Base-by-base conservation (phyloP, 37 sponge, comb jelly and placozoan species). In the Mnemiopsis leidyi region DNA sequence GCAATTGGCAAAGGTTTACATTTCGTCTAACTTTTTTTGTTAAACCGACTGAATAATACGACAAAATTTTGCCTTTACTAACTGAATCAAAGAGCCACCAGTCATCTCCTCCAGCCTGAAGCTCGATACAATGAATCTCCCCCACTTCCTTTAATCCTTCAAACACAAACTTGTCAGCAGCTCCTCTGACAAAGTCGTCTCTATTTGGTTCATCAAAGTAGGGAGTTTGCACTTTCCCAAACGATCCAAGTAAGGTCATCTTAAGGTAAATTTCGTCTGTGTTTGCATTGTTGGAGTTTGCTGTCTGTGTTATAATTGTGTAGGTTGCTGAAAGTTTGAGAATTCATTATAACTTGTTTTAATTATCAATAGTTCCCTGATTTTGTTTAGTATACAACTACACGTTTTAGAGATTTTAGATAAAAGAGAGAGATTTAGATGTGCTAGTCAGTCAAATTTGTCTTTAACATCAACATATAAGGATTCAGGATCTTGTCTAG, bases 171-270 rank as follows among this genome's bases (percentile, higher is more conserved):
- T 3, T 18, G 7, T 71, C 30, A 25, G 75, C 3, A 71, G 75
- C 30, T 71, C 75, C 75, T 71, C n/a, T 71, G n/a, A 23, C n/a
- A 71, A 71, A 71, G 20, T 71, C 75, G 30, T 71, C 75, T 28
- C 75, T 71, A 18, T n/a, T 5, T 5, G 25, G 75, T 71, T 28
- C 30, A 29, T 28, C 75, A 18, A n/a, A 71, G 30, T 71, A 71
- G 3, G 30, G 75, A 25, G 25, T 71, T 25, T 7, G n/a, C 2
- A n/a, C 75, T 13, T 71, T 71, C 20, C 30, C 75, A 25, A 23
- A 18, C 13, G 75, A 18, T 71, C 75, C 75, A 71, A 71, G 3
- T 5, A 71, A 18, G 20, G 25, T 71, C 30, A 71, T 71, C 3
- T 25, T 13, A 18, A 71, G 75, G 20, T 71, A n/a, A 28, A 71